Conservation (phyloP, 2,113 vertebrate species). For the Grus americana region DNA sequence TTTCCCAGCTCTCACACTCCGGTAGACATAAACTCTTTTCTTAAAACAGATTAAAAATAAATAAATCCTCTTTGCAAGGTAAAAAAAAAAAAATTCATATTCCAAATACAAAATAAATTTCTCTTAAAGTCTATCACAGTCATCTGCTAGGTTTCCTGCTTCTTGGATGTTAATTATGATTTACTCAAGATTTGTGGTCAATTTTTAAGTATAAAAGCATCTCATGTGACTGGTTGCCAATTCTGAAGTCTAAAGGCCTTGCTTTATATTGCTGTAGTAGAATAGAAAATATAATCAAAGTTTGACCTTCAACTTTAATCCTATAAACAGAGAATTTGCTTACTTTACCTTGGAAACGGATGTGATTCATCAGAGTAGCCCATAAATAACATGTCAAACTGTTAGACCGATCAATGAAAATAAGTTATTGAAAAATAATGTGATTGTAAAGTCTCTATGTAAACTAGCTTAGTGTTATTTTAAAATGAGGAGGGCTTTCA, state of each 20-base stretch:
- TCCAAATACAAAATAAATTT: constrained; percentile 15
- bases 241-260: constrained; percentile 65
- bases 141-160: not conserved
- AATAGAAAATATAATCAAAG: constrained; percentile 77
- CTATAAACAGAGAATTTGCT: constrained; percentile 77
- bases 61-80: not conserved
- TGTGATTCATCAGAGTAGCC: constrained; percentile 76
- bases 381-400: constrained; percentile 78
- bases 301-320: constrained; percentile 74
- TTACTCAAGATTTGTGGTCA: constrained; percentile 57
- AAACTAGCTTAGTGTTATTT: constrained; percentile 64
- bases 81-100: not conserved
- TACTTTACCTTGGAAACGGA: constrained; percentile 76
- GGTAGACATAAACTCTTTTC: constrained; percentile 1
- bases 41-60: constrained; percentile 40
- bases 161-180: constrained; percentile 32
- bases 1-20: constrained; percentile 39
- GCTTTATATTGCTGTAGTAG: constrained; percentile 59
- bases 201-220: constrained; percentile 63
- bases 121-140: not conserved
- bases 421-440: constrained; percentile 79
- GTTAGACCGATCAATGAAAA: constrained; percentile 74
- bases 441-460: constrained; percentile 67
- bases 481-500: constrained; percentile 42
- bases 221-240: constrained; percentile 51